Conservation (phyloP, 2,797 vertebrate genomes). For the Pseudochromis fuscus region DNA sequence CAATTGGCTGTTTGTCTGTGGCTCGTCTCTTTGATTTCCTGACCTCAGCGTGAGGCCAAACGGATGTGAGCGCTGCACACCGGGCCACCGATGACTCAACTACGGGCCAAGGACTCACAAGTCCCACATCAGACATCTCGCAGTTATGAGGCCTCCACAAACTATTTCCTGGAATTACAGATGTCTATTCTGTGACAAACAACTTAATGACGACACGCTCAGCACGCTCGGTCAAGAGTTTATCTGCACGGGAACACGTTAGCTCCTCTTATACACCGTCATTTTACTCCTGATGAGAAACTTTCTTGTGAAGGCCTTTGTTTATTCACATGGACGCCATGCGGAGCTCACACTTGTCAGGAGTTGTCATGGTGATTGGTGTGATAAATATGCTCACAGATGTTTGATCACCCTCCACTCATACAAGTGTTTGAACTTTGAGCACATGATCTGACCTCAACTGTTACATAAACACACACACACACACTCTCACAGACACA, state of each 20-base stretch:
- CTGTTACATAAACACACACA: conserved; percentile 69
- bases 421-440: conserved; percentile 68
- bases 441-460: conserved; percentile 69
- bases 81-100: conserved; percentile 62
- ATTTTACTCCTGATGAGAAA: conserved; percentile 26
- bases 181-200: conserved; percentile 57
- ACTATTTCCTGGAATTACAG: conserved; percentile 62
- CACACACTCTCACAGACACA: conserved; percentile 3
- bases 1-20: conserved; percentile 84
- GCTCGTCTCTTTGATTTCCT: conserved; percentile 78
- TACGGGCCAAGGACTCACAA: conserved; percentile 60
- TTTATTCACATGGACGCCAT: conserved; percentile 75
- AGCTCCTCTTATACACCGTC: not conserved
- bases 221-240: conserved; percentile 25
- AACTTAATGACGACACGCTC: conserved; percentile 56
- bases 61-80: conserved; percentile 68
- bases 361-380: conserved; percentile 62
- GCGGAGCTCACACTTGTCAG: conserved; percentile 54
- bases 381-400: conserved; percentile 73
- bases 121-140: conserved; percentile 57
- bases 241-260: conserved; percentile 45
- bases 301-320: conserved; percentile 48
- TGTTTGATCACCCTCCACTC: conserved; percentile 62
- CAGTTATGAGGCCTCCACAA: conserved; percentile 55
- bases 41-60: conserved; percentile 69